phyloP scores from a whole-genome alignment of 2,113 vertebrate genomes.

The Aspidoscelis tigris region DNA sequence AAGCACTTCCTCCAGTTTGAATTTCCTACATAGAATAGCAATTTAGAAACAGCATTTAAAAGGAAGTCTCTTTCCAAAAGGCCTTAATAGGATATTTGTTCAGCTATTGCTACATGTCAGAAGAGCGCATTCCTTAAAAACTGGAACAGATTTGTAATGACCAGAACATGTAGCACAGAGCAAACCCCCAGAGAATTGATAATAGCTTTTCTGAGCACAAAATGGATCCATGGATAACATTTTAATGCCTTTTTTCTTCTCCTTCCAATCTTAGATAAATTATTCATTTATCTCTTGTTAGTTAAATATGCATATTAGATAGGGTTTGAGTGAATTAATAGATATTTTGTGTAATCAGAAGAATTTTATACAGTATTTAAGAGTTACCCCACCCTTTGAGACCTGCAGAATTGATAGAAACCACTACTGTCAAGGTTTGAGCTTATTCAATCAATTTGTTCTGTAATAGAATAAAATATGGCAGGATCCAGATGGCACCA shows the following conservation, averaged over 20 bases:
- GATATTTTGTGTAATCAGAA: slow-evolving; percentile 44
- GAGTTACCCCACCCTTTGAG: neutral
- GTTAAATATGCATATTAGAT: slow-evolving; percentile 49
- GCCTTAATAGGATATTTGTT: slow-evolving; percentile 25
- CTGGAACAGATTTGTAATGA: slow-evolving; percentile 1
- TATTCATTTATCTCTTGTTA: slow-evolving; percentile 60
- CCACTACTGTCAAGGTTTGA: too few relatives aligned
- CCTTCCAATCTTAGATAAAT: slow-evolving; percentile 48
- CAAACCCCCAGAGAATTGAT: slow-evolving; percentile 16
- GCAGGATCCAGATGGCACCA: too few relatives aligned
- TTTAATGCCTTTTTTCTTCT: slow-evolving; percentile 39
- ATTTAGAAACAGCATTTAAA: neutral
- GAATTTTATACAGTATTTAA: slow-evolving; percentile 42
- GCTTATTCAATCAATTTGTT: neutral
- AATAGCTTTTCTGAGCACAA: slow-evolving; percentile 39
- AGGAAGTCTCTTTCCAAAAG: slow-evolving; percentile 8
- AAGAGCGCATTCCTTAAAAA: slow-evolving; percentile 3
- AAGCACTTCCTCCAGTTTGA: neutral
- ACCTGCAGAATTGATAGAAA: neutral
- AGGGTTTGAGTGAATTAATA: slow-evolving; percentile 34
- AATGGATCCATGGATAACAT: slow-evolving; percentile 33
- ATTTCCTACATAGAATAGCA: neutral
- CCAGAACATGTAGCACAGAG: slow-evolving; percentile 22
- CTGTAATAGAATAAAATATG: neutral
- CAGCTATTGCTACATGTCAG: slow-evolving; percentile 15